These are phyloP conservation scores for Zaprionus nigranus DNA, from an alignment of 1,140 invertebrate genomes.

Conservation along the genomic window DNA sequence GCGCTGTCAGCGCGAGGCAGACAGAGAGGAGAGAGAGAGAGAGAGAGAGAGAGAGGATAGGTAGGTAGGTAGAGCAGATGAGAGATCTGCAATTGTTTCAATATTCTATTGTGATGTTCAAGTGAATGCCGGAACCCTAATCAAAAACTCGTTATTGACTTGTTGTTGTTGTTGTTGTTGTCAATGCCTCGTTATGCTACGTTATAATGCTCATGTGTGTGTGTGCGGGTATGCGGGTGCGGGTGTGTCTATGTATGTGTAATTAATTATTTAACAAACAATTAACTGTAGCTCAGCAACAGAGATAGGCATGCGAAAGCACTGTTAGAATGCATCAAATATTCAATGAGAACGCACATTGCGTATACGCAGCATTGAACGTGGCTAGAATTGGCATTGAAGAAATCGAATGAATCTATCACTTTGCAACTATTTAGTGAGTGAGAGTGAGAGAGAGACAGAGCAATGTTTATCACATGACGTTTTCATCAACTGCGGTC, in stretches of 20 bases:
- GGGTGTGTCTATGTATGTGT: slow-evolving; percentile 44
- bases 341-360: slow-evolving; percentile 42
- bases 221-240: slow-evolving; percentile 4
- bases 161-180: slow-evolving; percentile 24
- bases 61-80: not conserved
- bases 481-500: slow-evolving; percentile 21
- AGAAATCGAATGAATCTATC: slow-evolving; percentile 3
- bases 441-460: not conserved
- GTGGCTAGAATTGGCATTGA: slow-evolving; percentile 6
- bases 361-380: slow-evolving; percentile 38
- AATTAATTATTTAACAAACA: slow-evolving; percentile 78
- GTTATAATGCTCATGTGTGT: not conserved
- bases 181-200: slow-evolving; percentile 29
- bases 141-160: slow-evolving; percentile 72
- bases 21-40: not conserved
- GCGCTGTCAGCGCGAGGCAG: not conserved
- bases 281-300: slow-evolving; percentile 58
- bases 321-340: slow-evolving; percentile 74
- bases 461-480: slow-evolving; percentile 14
- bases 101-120: slow-evolving; percentile 25
- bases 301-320: slow-evolving; percentile 51
- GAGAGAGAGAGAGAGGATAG: not conserved
- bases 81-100: slow-evolving; percentile 2
- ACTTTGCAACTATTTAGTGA: not conserved
- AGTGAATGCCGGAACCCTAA: slow-evolving; percentile 43